These are phyloP conservation scores for Holothuria leucospilota DNA, from an alignment of 53 echinoderm and acorn worm genomes.

Conservation along the genomic window DNA sequence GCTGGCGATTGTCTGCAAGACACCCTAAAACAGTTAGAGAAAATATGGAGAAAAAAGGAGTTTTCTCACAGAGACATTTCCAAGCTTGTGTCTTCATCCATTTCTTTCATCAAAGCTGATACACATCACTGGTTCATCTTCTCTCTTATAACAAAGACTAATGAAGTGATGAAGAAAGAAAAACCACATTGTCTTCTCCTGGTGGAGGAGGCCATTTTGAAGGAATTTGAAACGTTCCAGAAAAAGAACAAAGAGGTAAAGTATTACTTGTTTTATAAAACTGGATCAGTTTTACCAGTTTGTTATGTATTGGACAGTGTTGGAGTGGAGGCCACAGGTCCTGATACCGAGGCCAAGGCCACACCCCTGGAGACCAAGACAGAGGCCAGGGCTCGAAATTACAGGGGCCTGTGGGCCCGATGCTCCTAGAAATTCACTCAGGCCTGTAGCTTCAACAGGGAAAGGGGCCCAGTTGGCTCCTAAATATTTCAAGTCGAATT, in stretches of 20 bases:
- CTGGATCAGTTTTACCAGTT: no score
- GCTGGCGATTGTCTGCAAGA: background rate
- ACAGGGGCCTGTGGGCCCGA: no score
- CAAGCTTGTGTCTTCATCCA: conserved; percentile 1
- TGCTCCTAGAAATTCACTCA: no score
- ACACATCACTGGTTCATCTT: conserved; percentile 5
- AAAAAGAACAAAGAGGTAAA: conserved; percentile 6
- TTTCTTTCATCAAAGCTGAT: background rate
- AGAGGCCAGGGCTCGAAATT: no score
- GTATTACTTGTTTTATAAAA: background rate
- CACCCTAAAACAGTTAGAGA: background rate
- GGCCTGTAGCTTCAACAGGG: no score
- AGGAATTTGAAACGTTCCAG: background rate
- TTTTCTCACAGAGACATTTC: background rate
- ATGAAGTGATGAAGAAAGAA: background rate
- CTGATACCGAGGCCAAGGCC: no score
- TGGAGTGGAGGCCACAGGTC: no score
- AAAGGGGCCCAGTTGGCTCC: no score
- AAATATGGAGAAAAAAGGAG: background rate
- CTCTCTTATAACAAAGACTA: background rate
- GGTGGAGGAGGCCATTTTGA: conserved; percentile 27
- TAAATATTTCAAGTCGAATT: no score
- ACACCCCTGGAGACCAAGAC: no score
- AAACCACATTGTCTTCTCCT: background rate
- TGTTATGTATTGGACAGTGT: no score